A percentile compares a stretch with the other conserved stretches of the same genome.
Evolutionary conservation across 1,140 invertebrate genomes (phyloP).

Genomic region (Bursaphelenchus mucronatus): DNA sequence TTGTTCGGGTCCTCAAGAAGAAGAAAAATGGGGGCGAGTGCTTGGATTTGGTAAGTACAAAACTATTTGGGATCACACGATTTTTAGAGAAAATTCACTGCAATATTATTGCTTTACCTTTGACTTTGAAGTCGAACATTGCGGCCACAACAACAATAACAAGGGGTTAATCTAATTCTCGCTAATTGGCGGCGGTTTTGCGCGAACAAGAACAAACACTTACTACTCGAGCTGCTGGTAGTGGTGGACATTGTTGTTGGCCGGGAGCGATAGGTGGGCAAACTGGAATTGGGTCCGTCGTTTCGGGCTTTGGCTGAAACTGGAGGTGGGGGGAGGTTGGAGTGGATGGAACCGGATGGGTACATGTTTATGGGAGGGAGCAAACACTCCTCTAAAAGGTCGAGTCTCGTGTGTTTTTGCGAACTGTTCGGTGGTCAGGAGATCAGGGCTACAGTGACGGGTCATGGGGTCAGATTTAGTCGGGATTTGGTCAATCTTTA

Average conservation of each 20-base stretch:
- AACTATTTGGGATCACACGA: no score
- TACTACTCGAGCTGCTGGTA: not conserved
- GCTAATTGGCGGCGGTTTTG: constrained; percentile 2
- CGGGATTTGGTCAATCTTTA: no score
- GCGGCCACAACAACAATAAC: constrained; percentile 4
- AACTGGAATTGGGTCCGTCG: constrained; percentile 22
- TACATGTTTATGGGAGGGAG: no score
- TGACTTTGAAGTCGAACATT: constrained; percentile 1
- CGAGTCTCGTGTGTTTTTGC: no score
- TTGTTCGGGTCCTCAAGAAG: no score
- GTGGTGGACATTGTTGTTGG: constrained; percentile 19
- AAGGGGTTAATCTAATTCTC: constrained; percentile 9
- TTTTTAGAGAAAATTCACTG: not conserved
- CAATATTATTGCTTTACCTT: constrained; percentile 4
- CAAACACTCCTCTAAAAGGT: no score
- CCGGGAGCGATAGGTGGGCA: constrained; percentile 43
- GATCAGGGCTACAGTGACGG: no score
- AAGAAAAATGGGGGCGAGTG: no score
- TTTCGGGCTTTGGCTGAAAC: constrained; percentile 30
- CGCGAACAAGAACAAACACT: not conserved
- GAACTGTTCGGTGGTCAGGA: no score
- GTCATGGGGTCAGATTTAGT: no score
- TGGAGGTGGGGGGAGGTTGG: constrained; percentile 31
- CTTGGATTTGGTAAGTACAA: no score
- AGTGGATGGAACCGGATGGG: no score